phyloP scores from a whole-genome alignment of 2,888 invertebrate genomes.

The Ptychoptera albimana region DNA sequence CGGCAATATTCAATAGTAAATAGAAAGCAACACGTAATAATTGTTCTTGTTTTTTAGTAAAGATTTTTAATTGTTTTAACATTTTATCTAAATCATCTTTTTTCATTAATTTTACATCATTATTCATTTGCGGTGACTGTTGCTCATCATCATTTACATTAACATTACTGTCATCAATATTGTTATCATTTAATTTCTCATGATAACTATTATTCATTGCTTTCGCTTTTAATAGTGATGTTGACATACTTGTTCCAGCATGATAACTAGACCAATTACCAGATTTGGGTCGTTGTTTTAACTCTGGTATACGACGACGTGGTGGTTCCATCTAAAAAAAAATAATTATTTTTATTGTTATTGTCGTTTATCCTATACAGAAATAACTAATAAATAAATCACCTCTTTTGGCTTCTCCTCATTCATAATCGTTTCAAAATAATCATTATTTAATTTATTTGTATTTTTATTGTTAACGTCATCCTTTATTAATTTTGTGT shows the following conservation, averaged over 20 bases:
- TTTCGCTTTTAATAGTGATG: constrained; percentile 38
- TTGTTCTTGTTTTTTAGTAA: constrained; percentile 88
- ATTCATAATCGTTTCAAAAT: constrained; percentile 28
- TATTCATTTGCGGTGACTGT: constrained; percentile 25
- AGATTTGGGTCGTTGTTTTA: constrained; percentile 58
- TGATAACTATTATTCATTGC: constrained; percentile 52
- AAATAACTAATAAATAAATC: not conserved
- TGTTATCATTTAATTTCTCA: constrained; percentile 33
- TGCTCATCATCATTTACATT: constrained; percentile 29
- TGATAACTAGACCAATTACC: constrained; percentile 44
- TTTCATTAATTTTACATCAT: constrained; percentile 29
- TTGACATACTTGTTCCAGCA: constrained; percentile 32
- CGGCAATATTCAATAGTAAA: constrained; percentile 85
- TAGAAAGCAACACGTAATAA: constrained; percentile 82
- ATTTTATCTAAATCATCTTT: constrained; percentile 65
- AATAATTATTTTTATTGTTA: not conserved
- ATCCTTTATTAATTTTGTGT: constrained; percentile 19
- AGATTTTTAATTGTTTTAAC: constrained; percentile 55
- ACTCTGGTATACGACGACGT: constrained; percentile 53
- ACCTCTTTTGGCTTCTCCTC: constrained; percentile 32
- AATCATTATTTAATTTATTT: constrained; percentile 25
- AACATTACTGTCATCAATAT: not conserved
- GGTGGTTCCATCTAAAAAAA: constrained; percentile 39
- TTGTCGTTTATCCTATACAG: not conserved
- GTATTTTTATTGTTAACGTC: constrained; percentile 13